Base-by-base conservation (phyloP, 2,797 vertebrate species). In the Intellagama lesueurii region DNA sequence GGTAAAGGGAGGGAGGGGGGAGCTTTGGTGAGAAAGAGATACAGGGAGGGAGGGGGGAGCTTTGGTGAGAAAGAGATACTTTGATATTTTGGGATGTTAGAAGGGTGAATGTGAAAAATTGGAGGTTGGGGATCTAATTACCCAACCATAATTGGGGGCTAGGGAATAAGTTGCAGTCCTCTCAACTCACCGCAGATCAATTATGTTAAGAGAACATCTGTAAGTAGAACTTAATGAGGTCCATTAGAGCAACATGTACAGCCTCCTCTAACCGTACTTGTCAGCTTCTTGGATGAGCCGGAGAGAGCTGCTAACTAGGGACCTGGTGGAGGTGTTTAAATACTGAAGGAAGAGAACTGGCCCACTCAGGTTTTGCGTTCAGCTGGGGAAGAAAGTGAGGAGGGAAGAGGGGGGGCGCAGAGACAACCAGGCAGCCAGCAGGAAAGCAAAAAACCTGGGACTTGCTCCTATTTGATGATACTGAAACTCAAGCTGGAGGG, bases 191-290 rank as follows among this genome's bases (percentile, higher is more conserved):
- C 98, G 98, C 98, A 99, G 99, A 99, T 99, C 99, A 99, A 99
- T 99, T 99, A 99, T 99, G 99, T 99, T 99, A 99, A 99, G 98
- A 99, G 99, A 99, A 99, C 99, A 99, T 99, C 99, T 99, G 99
- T 99, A 99, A 99, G 99, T 99, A 99, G 98, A 98, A 98, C 98
- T 99, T 99, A 99, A 99, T 99, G 99, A 99, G 99, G 98, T 99
- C 99, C 98, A 99, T 99, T 99, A 99, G 98, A 99, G 98, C 98
- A 98, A 98, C 98, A 99, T 98, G 98, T 98, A 97, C 98, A 98
- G 98, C 98, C 98, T 99, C 98, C 98, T 98, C 98, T 98, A 98
- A 99, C 98, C 97, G 98, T 97, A 98, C 98, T 98, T 99, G 99
- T 99, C 99, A 99, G 98, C 98, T 98, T 98, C 98, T 98, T 98